These are phyloP conservation scores for Idaea straminata DNA, from an alignment of 2,888 invertebrate species.

Conservation along the genomic window DNA sequence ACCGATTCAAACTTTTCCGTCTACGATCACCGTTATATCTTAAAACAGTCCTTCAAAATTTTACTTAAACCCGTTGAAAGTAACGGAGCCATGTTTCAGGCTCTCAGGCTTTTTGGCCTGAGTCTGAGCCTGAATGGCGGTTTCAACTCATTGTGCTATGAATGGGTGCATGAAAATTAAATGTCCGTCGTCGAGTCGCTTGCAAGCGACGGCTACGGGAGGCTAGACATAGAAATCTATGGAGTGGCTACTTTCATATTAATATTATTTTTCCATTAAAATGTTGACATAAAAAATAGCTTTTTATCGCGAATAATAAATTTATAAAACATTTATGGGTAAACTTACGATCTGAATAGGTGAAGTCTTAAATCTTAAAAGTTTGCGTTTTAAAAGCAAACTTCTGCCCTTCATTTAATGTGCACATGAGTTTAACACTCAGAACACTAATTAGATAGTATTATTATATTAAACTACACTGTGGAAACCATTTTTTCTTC, in stretches of 20 bases:
- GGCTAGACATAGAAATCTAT: constrained; percentile 12
- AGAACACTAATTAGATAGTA: too few relatives aligned
- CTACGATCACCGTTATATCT: not conserved
- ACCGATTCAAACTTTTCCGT: not conserved
- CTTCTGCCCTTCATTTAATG: too few relatives aligned
- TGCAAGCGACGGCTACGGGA: constrained; percentile 23
- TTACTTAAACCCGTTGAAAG: constrained; percentile 1
- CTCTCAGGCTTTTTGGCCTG: constrained; percentile 16
- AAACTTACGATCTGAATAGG: too few relatives aligned
- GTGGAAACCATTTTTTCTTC: too few relatives aligned
- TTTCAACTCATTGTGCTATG: constrained; percentile 32
- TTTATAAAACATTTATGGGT: too few relatives aligned
- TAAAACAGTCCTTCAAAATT: not conserved
- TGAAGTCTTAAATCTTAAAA: too few relatives aligned
- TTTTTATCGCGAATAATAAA: too few relatives aligned
- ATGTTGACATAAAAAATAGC: too few relatives aligned
- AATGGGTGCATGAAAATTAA: constrained; percentile 43
- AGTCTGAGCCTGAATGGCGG: constrained; percentile 26
- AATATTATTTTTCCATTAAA: too few relatives aligned
- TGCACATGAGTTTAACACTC: too few relatives aligned
- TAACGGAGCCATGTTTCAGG: constrained; percentile 3
- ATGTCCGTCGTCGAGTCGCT: constrained; percentile 33
- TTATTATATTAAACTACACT: too few relatives aligned
- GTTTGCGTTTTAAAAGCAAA: too few relatives aligned
- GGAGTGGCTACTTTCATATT: constrained; percentile 5